Base-by-base conservation (phyloP, 2,888 invertebrate species). In the Aphidoletes aphidimyza region DNA sequence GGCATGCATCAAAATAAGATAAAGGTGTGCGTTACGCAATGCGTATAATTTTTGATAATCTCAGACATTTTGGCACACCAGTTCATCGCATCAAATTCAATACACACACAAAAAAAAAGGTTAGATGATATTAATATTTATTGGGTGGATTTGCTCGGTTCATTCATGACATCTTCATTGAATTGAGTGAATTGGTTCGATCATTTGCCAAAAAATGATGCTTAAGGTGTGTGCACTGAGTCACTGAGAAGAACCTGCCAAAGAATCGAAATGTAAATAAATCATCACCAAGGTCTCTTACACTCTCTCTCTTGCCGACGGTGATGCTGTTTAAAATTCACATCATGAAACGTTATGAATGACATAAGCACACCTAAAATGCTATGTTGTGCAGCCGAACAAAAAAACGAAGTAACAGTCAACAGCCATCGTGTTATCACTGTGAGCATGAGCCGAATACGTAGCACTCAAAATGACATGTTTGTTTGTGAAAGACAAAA, bases 281-380 rank as follows among this genome's bases (percentile, higher is more conserved):
- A 54, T 54, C 54, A 22, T 54, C 54, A 14, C 54, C 54, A 54
- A 54, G 54, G 54, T 54, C 54, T 54, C n/a, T n/a, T n/a, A n/a
- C n/a, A n/a, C n/a, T n/a, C n/a, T n/a, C n/a, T n/a, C n/a, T n/a
- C 17, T 22, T 22, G 54, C 54, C 54, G n/a, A 22, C 22, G 54
- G 54, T 22, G 22, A 6, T 0, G 6, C 9, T 54, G 54, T 2
- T 54, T 1, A 54, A 22, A 54, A 54, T 54, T 54, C n/a, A 54
- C 9, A n/a, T n/a, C 54, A 54, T 54, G n/a, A 22, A 1, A n/a
- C 3, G 22, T 22, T 22, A n/a, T 22, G 22, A 11, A 54, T 54
- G 54, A 54, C 54, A 54, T 54, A 54, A 54, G 54, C 54, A 54
- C 22, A 54, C 22, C 22, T 1, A 54, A 47, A 47, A 8, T 8